A percentile compares a stretch with the other conserved stretches of the same genome.
Conservation (phyloP, 1,140 invertebrate species). For the Caenorhabditis latens region DNA sequence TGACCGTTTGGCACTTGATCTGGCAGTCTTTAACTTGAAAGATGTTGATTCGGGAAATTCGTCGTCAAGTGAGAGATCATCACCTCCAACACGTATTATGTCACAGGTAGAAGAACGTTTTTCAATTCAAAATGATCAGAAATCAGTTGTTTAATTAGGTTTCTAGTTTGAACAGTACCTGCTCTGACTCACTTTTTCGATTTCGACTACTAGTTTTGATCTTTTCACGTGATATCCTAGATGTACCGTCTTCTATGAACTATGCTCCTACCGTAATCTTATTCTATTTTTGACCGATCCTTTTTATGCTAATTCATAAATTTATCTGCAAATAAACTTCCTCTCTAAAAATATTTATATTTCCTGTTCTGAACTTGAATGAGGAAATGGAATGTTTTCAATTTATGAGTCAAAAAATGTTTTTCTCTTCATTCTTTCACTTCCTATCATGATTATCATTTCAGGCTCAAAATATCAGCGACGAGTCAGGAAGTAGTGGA, state of each 20-base stretch:
- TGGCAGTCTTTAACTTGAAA: conserved; percentile 59
- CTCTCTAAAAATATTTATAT: neutral
- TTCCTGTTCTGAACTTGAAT: neutral
- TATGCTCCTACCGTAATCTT: too few relatives aligned
- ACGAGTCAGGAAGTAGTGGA: conserved; percentile 61
- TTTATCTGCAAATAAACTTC: too few relatives aligned
- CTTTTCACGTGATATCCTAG: too few relatives aligned
- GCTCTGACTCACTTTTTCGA: neutral
- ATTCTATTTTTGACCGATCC: too few relatives aligned
- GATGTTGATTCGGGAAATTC: conserved; percentile 55
- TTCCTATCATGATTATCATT: neutral
- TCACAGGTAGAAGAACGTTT: conserved; percentile 1
- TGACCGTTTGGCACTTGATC: conserved; percentile 71
- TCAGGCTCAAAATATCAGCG: conserved; percentile 50
- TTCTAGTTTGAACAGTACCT: neutral
- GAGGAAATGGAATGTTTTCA: conserved; percentile 1
- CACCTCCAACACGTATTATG: conserved; percentile 48
- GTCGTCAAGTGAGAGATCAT: conserved; percentile 58
- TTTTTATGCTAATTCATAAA: too few relatives aligned
- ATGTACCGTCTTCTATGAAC: too few relatives aligned
- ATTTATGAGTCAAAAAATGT: neutral
- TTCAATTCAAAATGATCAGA: conserved; percentile 19
- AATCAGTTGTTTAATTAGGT: conserved; percentile 2
- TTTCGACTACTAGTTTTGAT: too few relatives aligned
- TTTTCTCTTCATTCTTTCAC: neutral